A percentile compares a stretch with the other conserved stretches of the same genome.
phyloP scores from a whole-genome alignment of 2,113 vertebrate species.

The Percopsis transmontana region DNA sequence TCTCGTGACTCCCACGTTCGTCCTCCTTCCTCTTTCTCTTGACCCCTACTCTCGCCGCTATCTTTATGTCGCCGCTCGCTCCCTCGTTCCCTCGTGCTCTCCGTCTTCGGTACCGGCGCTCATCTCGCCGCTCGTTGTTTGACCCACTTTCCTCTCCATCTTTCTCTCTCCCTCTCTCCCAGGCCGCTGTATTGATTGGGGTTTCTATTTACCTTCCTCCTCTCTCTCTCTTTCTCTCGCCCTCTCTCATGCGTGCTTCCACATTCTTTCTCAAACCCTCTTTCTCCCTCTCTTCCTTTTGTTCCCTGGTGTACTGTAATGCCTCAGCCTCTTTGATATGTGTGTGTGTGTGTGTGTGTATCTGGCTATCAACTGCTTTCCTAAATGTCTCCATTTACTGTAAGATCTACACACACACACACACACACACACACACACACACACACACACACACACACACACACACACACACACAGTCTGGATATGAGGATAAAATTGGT shows the following conservation, averaged over 20 bases:
- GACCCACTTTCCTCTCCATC: slow-evolving; percentile 60
- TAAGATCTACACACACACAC: slow-evolving; percentile 48
- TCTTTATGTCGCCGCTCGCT: slow-evolving; percentile 8
- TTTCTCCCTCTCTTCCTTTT: slow-evolving; percentile 39
- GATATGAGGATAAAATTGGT: no score
- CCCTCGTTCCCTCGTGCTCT: slow-evolving; percentile 9
- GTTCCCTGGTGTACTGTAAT: slow-evolving; percentile 69
- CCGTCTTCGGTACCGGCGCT: slow-evolving; percentile 20
- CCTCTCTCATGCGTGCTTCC: slow-evolving; percentile 2
- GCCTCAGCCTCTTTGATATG: slow-evolving; percentile 67
- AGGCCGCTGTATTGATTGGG: slow-evolving; percentile 73
- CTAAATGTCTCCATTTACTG: slow-evolving; percentile 74
- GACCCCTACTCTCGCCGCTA: slow-evolving; percentile 11
- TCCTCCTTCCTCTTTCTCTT: slow-evolving; percentile 22
- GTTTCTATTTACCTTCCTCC: slow-evolving; percentile 70
- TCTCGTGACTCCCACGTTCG: slow-evolving; percentile 31
- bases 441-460: slow-evolving; percentile 19
- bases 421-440: slow-evolving; percentile 12
- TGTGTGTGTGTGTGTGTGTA: slow-evolving; percentile 60
- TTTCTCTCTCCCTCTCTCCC: slow-evolving; percentile 52
- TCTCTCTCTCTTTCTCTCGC: slow-evolving; percentile 36
- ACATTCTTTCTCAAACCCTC: slow-evolving; percentile 1
- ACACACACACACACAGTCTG: slow-evolving; percentile 25
- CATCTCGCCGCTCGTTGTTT: slow-evolving; percentile 51
- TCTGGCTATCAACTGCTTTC: slow-evolving; percentile 62